Evolutionary conservation across 2,113 vertebrate genomes (phyloP), one percentile per base, ranked within the genome.

Genomic region (human (Homo sapiens)): DNA sequence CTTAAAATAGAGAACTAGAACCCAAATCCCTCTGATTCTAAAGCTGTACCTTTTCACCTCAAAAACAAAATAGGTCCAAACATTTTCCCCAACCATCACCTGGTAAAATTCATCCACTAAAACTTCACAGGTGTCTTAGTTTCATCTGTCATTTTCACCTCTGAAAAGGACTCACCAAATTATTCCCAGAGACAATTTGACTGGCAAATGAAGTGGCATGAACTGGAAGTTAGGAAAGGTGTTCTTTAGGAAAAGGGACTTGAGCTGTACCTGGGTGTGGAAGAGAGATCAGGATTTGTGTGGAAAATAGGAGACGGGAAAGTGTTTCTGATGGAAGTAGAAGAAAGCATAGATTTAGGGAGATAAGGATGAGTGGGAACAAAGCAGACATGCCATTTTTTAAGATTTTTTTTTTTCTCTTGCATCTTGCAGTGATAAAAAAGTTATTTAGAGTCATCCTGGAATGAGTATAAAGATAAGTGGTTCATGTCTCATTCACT

Each of bases 381-480:
- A 40, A 96, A 66, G 9, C 23, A 5, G 43, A 73, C 1, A 4
- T 13, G 18, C 20, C 38, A 8, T 82, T 59, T 80, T 70, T 48
- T 68, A 55, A 72, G 32, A 45, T 43, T n/a, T 73, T 83, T 38
- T 38, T 43, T 64, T 64, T 64, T 14, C 12, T n/a, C 35, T 48
- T 75, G 8, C 6, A 61, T 75, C 13, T 89, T 94, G 17, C 11
- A 78, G 83, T 80, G n/a, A 52, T 8, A 35, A 5, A 59, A 86
- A 76, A 79, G 55, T 73, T 25, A 80, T 57, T 86, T 85, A 57
- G 23, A 61, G 40, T 66, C 27, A 59, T 76, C 27, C 17, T 76
- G 25, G 61, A 88, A 88, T 70, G 52, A 83, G 1, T 75, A 48
- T 25, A 83, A 89, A 84, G 32, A 93, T 4, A 95, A 78, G 12